A percentile compares a stretch with the other conserved stretches of the same genome.
phyloP scores from a whole-genome alignment of 2,113 vertebrate species.

The Neogobius melanostomus region DNA sequence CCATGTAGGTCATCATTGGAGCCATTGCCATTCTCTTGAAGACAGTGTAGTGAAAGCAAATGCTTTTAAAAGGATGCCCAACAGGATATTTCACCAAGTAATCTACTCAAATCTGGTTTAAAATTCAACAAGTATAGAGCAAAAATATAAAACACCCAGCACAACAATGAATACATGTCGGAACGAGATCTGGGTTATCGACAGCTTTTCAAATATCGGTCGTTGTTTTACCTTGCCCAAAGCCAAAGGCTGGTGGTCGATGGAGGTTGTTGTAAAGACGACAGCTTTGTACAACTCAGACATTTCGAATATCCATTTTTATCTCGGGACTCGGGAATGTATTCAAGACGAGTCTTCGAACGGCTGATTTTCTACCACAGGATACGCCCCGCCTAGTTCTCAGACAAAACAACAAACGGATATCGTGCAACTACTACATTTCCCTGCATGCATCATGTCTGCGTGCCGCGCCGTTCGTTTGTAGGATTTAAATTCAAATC shows the following conservation, averaged over 20 bases:
- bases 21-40: not conserved
- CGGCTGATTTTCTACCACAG: conserved; percentile 1
- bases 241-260: conserved; percentile 3
- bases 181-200: not conserved
- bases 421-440: conserved; percentile 16
- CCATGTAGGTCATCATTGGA: not conserved
- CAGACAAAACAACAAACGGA: conserved; percentile 31
- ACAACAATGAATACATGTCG: not conserved
- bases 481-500: no score
- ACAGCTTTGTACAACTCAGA: conserved; percentile 1
- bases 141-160: not conserved
- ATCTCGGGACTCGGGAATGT: not conserved
- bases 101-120: not conserved
- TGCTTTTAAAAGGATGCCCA: not conserved
- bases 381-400: conserved; percentile 30
- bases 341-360: not conserved
- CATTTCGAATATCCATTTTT: conserved; percentile 38
- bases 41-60: not conserved
- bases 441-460: conserved; percentile 48
- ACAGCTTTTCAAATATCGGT: not conserved
- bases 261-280: conserved; percentile 3
- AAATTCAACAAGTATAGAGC: not conserved
- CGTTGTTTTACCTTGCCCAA: conserved; percentile 36
- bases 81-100: not conserved
- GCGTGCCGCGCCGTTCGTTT: not conserved